Base-by-base conservation (phyloP, 1,140 invertebrate genomes). In the Drosophila sulfurigaster region DNA sequence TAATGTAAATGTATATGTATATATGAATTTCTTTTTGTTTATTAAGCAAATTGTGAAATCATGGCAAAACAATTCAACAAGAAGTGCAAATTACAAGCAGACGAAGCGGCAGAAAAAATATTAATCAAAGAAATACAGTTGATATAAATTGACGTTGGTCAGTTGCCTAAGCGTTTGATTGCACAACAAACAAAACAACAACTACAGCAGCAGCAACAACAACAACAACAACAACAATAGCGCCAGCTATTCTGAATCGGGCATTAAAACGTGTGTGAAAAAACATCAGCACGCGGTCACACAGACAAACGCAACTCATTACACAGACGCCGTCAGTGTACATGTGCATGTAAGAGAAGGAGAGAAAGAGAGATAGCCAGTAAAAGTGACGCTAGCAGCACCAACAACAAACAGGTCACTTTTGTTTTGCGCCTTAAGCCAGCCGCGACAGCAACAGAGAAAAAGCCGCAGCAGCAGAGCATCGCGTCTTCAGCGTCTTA, bases 21-120 rank as follows among this genome's bases (percentile, higher is more conserved):
- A 70, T 70, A 51, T 70, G 13, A 25, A 70, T 75, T 70, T 75
- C 58, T n/a, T 70, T 75, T 75, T 75, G 66, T 75, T 70, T 75
- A 75, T 70, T 63, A 75, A 75, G 72, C 72, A 56, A 70, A 8
- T 70, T 75, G 72, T 75, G 66, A 75, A 75, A 70, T 75, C 72
- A 66, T 70, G 72, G 72, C 66, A 57, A 75, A 57, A 51, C 58
- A 70, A 69, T 70, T 28, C 11, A 57, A 71, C 38, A n/a, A 25
- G 41, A 73, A 52, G 63, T 73, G 63, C 46, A 52, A 67, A 59
- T 67, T 46, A 46, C 46, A 64, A 71, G 43, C 45, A 60, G 8
- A 46, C 28, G 10, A 56, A 60, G 5, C 11, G 5, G n/a, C 2
- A 28, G 28, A 46, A 51, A 41, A 62, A 69, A 25, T 25, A 25